phyloP scores from a whole-genome alignment of 92 coral and sea anemone genomes.

The Porites cylindrica region DNA sequence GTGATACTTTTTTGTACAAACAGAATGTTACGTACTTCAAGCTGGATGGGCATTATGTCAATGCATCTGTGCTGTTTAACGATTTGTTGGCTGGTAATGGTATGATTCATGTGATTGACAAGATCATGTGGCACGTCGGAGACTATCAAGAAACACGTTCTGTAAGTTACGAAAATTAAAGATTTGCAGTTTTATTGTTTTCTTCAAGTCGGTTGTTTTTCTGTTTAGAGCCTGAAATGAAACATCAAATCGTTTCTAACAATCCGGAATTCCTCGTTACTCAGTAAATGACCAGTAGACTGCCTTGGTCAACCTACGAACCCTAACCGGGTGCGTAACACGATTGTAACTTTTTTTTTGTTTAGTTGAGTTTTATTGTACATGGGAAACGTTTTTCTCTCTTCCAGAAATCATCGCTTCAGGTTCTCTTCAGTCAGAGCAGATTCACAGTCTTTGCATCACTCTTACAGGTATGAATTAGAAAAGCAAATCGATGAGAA shows the following conservation, averaged over 20 bases:
- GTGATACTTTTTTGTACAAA: background rate
- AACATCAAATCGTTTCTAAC: too few species aligned
- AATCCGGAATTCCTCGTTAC: too few species aligned
- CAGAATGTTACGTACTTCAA: constrained; percentile 60
- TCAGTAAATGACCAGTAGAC: too few species aligned
- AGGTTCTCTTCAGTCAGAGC: constrained; percentile 37
- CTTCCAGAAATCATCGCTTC: constrained; percentile 60
- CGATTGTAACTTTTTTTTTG: too few species aligned
- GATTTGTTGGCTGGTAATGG: constrained; percentile 92
- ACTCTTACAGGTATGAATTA: constrained; percentile 61
- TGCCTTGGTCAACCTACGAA: too few species aligned
- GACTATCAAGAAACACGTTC: constrained; percentile 50
- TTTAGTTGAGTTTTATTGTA: too few species aligned
- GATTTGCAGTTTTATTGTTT: too few species aligned
- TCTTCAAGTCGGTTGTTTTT: too few species aligned
- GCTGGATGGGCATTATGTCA: constrained; percentile 63
- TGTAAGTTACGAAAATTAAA: constrained; percentile 31
- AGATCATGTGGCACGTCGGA: constrained; percentile 74
- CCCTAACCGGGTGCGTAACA: too few species aligned
- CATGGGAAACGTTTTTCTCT: background rate
- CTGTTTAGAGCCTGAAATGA: too few species aligned
- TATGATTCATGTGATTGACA: constrained; percentile 85
- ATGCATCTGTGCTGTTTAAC: constrained; percentile 70
- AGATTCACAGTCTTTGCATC: constrained; percentile 51
- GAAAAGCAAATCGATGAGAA: background rate